Percentiles rank a stretch among this genome's conserved stretches.
Evolutionary conservation across 2,888 invertebrate species (phyloP).

Genomic region (Coleophora deauratella): DNA sequence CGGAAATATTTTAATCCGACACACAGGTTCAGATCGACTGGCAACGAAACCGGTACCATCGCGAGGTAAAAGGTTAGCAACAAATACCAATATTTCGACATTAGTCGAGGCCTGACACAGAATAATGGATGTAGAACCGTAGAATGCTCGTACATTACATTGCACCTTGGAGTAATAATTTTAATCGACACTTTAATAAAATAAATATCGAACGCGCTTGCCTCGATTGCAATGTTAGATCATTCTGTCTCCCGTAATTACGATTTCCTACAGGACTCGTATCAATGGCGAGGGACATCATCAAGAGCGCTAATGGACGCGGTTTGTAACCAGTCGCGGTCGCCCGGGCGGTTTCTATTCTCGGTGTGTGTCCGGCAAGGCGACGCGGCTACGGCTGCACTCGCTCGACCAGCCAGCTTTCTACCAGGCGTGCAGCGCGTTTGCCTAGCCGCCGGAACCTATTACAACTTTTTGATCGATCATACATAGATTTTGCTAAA

Average conservation of each 20-base stretch:
- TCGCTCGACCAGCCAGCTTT: conserved; percentile 43
- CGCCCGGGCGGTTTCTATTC: conserved; percentile 40
- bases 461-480: conserved; percentile 21
- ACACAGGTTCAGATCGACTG: conserved; percentile 29
- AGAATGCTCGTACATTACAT: conserved; percentile 5
- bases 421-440: conserved; percentile 38
- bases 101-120: conserved; percentile 7
- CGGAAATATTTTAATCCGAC: conserved; percentile 48
- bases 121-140: conserved; percentile 6
- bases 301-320: conserved; percentile 25
- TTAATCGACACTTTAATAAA: conserved; percentile 6
- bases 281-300: conserved; percentile 25
- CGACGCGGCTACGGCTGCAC: conserved; percentile 40
- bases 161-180: conserved; percentile 3
- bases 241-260: conserved; percentile 21
- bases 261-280: conserved; percentile 24
- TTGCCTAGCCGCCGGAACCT: conserved; percentile 29
- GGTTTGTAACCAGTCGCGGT: conserved; percentile 34
- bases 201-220: not conserved
- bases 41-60: conserved; percentile 50
- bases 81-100: conserved; percentile 42
- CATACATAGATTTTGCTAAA: conserved; percentile 49
- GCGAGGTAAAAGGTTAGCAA: conserved; percentile 56
- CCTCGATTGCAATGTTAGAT: conserved; percentile 9
- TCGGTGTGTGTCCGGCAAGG: conserved; percentile 48